phyloP scores from a whole-genome alignment of 2,888 invertebrate species.

The Cancer borealis region DNA sequence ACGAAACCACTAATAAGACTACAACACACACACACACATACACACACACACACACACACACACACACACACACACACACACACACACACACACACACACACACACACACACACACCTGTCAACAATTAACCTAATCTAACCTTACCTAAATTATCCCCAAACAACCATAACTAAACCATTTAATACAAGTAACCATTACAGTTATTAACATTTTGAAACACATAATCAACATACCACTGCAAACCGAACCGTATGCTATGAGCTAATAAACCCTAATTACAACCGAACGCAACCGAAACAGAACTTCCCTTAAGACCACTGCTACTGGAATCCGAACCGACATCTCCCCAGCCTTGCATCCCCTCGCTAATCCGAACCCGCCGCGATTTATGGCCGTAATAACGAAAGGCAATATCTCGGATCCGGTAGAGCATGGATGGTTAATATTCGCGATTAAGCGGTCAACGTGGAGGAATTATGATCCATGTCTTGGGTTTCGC shows the following conservation, averaged over 20 bases:
- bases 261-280: no score
- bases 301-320: no score
- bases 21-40: not conserved
- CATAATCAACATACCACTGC: no score
- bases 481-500: not conserved
- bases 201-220: no score
- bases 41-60: constrained; percentile 20
- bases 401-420: constrained; percentile 55
- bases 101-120: not conserved
- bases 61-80: constrained; percentile 20
- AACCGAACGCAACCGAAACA: no score
- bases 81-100: constrained; percentile 3
- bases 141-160: not conserved
- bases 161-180: not conserved
- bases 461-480: constrained; percentile 27
- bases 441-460: constrained; percentile 54
- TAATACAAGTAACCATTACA: no score
- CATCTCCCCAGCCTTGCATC: not conserved
- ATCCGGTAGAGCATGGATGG: constrained; percentile 50
- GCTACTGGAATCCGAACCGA: not conserved
- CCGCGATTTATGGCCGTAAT: constrained; percentile 44
- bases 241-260: no score
- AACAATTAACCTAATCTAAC: not conserved
- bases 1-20: not conserved
- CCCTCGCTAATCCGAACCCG: constrained; percentile 3